These are phyloP conservation scores for Sander vitreus DNA, from an alignment of 2,113 vertebrate species.

Conservation along the genomic window DNA sequence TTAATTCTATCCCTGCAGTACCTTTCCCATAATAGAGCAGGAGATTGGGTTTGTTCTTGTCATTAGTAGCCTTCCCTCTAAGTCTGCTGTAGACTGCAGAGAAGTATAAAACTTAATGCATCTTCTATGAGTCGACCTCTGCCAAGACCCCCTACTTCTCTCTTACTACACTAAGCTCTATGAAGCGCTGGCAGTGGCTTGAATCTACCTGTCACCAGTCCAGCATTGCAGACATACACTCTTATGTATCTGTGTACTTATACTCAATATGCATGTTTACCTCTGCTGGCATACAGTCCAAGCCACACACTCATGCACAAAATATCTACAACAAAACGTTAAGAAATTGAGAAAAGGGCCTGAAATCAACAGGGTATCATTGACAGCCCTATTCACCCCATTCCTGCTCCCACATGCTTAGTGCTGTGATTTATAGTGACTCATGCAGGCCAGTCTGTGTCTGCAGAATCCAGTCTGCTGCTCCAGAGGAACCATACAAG, in stretches of 20 bases:
- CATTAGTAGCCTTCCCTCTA: slow-evolving; percentile 35
- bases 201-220: slow-evolving; percentile 36
- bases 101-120: slow-evolving; percentile 58
- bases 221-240: slow-evolving; percentile 28
- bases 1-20: slow-evolving; percentile 43
- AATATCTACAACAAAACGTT: not conserved
- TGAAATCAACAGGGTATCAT: slow-evolving; percentile 54
- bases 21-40: slow-evolving; percentile 33
- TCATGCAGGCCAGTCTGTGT: slow-evolving; percentile 42
- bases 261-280: slow-evolving; percentile 19
- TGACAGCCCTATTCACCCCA: slow-evolving; percentile 49
- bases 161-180: slow-evolving; percentile 30
- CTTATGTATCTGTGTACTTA: slow-evolving; percentile 23
- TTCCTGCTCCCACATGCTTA: slow-evolving; percentile 36
- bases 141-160: slow-evolving; percentile 47
- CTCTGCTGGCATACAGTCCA: not conserved
- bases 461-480: slow-evolving; percentile 50
- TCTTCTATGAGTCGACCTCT: slow-evolving; percentile 30
- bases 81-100: slow-evolving; percentile 40
- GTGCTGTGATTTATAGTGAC: slow-evolving; percentile 57
- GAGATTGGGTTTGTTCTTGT: slow-evolving; percentile 48
- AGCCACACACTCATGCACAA: slow-evolving; percentile 26
- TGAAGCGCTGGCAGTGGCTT: slow-evolving; percentile 50
- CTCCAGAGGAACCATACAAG: slow-evolving; percentile 48
- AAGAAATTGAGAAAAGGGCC: not conserved